Evolutionary conservation across 92 coral and sea anemone species (phyloP).

Genomic region (Nematostella vectensis): DNA sequence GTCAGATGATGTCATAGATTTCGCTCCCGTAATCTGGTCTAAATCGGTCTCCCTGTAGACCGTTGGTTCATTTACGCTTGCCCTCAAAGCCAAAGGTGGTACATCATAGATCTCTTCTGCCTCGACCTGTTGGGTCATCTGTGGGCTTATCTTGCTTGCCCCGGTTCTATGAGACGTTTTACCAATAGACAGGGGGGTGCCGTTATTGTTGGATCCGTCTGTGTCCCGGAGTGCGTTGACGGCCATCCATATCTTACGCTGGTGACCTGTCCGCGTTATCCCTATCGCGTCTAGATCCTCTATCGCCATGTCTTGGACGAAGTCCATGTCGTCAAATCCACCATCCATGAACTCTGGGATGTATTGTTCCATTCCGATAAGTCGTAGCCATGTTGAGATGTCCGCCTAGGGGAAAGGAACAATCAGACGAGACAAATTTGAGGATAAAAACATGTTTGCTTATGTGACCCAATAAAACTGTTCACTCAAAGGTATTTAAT

Average conservation of each 20-base stretch:
- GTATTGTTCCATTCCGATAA: constrained; percentile 84
- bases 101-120: background rate
- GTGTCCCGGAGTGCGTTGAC: constrained; percentile 45
- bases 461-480: background rate
- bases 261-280: constrained; percentile 82
- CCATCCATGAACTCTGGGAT: constrained; percentile 86
- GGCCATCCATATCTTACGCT: constrained; percentile 84
- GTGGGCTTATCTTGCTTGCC: background rate
- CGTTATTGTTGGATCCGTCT: background rate
- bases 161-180: background rate
- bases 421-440: too few species aligned
- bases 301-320: constrained; percentile 73
- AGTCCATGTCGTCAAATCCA: constrained; percentile 96
- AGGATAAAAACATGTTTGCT: background rate
- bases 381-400: constrained; percentile 83
- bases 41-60: constrained; percentile 47
- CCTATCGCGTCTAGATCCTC: constrained; percentile 90
- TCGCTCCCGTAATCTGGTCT: constrained; percentile 15
- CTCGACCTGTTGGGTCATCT: background rate
- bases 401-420: constrained; percentile 39
- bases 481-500: too few species aligned
- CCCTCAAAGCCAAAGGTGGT: background rate
- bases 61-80: background rate
- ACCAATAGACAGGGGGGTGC: background rate
- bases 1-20: background rate